Evolutionary conservation across 2,888 invertebrate genomes (phyloP).

Genomic region (Cataglyphis cursor): DNA sequence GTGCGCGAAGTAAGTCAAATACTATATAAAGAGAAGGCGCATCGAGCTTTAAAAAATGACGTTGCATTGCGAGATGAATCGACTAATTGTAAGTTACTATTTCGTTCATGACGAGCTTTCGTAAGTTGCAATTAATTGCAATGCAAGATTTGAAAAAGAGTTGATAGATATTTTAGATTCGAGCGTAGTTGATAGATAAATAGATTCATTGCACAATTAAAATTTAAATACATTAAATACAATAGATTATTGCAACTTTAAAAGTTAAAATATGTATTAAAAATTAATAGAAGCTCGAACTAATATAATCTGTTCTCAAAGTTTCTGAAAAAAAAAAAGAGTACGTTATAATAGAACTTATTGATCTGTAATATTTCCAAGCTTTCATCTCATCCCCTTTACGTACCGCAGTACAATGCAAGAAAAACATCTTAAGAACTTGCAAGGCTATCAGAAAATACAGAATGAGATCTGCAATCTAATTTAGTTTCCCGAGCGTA

Average conservation of each 20-base stretch:
- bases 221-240: background rate
- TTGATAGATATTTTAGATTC: background rate
- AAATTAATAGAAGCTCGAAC: slow-evolving; percentile 16
- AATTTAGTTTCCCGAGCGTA: slow-evolving; percentile 50
- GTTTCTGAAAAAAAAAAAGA: slow-evolving; percentile 4
- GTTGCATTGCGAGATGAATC: slow-evolving; percentile 1
- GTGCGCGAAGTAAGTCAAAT: slow-evolving; percentile 37
- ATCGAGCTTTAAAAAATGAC: background rate
- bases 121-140: background rate
- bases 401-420: slow-evolving; percentile 38
- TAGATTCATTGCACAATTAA: background rate
- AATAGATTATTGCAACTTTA: background rate
- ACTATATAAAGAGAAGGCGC: slow-evolving; percentile 6
- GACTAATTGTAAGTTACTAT: background rate
- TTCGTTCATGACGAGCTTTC: background rate
- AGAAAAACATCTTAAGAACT: slow-evolving; percentile 39
- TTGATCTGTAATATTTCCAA: slow-evolving; percentile 33
- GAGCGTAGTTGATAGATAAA: background rate
- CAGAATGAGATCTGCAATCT: slow-evolving; percentile 45
- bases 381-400: slow-evolving; percentile 37
- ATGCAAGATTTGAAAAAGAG: background rate
- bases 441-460: slow-evolving; percentile 42
- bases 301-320: slow-evolving; percentile 29
- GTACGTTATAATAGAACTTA: slow-evolving; percentile 35
- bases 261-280: background rate